phyloP scores from a whole-genome alignment of 2,797 vertebrate species.

The Rachycentron canadum region DNA sequence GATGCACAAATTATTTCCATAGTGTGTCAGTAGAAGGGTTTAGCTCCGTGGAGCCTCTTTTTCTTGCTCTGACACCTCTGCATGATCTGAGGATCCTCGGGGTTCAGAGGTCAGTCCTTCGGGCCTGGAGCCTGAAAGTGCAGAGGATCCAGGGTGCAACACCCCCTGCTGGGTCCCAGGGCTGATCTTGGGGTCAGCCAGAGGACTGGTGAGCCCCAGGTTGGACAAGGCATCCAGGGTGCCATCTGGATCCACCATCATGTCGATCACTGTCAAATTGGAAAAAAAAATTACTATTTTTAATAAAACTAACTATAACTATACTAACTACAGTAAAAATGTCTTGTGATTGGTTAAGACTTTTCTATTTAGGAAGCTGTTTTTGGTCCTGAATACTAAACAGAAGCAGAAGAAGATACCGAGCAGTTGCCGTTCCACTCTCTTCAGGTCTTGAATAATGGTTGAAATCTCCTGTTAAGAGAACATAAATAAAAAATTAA shows the following conservation, averaged over 20 bases:
- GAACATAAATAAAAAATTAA: constrained; percentile 41
- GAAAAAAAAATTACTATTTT: not conserved
- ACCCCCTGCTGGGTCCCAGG: constrained; percentile 75
- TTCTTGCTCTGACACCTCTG: constrained; percentile 85
- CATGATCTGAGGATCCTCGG: constrained; percentile 71
- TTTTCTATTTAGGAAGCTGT: not conserved
- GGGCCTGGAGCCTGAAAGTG: constrained; percentile 53
- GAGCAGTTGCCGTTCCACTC: constrained; percentile 94
- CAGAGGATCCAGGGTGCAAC: constrained; percentile 48
- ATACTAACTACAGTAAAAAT: not conserved
- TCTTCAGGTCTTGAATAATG: constrained; percentile 94
- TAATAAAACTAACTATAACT: not conserved
- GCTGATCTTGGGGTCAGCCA: constrained; percentile 85
- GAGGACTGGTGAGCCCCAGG: constrained; percentile 87
- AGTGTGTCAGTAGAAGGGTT: constrained; percentile 52
- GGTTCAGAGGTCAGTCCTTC: constrained; percentile 67
- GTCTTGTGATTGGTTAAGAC: not conserved
- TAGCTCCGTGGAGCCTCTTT: constrained; percentile 63
- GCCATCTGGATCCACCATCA: constrained; percentile 97
- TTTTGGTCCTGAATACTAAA: not conserved
- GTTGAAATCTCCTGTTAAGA: constrained; percentile 92
- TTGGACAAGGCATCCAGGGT: constrained; percentile 93
- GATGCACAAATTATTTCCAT: constrained; percentile 16
- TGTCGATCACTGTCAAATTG: constrained; percentile 89
- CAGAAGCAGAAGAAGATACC: constrained; percentile 79